Percentiles rank a stretch among this genome's conserved stretches.
Conservation (phyloP, 2,113 vertebrate species). For the Erinaceus europaeus region DNA sequence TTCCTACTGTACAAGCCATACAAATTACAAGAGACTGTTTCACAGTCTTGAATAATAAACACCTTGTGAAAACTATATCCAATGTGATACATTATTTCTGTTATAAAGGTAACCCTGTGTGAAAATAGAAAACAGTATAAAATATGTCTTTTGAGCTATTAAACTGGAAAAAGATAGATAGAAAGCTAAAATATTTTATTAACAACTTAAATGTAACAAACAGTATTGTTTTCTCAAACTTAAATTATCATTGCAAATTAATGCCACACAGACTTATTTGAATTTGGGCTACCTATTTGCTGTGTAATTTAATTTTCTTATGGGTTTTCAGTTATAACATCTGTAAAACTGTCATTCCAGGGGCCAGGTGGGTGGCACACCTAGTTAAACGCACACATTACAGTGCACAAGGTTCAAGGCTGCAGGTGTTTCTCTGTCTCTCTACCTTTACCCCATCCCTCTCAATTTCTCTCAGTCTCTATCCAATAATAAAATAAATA, state of each 20-base stretch:
- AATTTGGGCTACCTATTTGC: not conserved
- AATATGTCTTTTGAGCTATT: not conserved
- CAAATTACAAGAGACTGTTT: not conserved
- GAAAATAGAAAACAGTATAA: constrained; percentile 1
- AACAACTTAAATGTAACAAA: constrained; percentile 12
- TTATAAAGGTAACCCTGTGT: not conserved
- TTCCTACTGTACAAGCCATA: not conserved
- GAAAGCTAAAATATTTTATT: constrained; percentile 25
- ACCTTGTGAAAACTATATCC: not conserved
- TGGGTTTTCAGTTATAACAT: no score
- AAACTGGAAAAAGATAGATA: not conserved
- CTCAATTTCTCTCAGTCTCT: no score
- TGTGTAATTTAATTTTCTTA: no score
- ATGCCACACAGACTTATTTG: not conserved
- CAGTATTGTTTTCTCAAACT: not conserved
- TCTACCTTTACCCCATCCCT: no score
- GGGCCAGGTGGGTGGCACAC: no score
- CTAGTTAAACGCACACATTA: no score
- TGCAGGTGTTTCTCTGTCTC: no score
- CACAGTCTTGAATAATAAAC: not conserved
- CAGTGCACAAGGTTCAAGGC: no score
- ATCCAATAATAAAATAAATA: no score
- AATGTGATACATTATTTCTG: constrained; percentile 17
- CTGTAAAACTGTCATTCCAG: no score
- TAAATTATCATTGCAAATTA: constrained; percentile 17